Conservation (phyloP, 2,888 invertebrate genomes). For the Perdita meconis region DNA sequence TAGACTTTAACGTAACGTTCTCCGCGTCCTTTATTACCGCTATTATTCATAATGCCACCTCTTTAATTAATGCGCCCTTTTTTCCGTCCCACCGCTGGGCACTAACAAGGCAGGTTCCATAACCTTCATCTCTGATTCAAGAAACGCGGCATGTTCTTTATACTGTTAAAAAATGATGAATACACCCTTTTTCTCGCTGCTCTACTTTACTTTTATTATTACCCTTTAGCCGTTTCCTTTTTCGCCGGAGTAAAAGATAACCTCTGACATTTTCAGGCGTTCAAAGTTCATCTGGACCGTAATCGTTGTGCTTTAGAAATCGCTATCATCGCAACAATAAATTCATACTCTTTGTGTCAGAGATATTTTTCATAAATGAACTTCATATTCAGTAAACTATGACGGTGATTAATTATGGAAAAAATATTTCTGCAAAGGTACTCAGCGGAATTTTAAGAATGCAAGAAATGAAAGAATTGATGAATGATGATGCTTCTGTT, state of each 20-base stretch:
- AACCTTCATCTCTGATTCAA: slow-evolving; percentile 43
- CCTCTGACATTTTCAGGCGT: slow-evolving; percentile 15
- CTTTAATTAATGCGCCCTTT: slow-evolving; percentile 53
- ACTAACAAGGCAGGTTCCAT: slow-evolving; percentile 47
- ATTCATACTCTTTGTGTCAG: too few relatives aligned
- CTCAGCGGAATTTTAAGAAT: too few relatives aligned
- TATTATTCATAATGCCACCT: slow-evolving; percentile 57
- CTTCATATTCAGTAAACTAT: too few relatives aligned
- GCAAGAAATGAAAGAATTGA: too few relatives aligned
- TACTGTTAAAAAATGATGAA: slow-evolving; percentile 40
- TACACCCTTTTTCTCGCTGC: slow-evolving; percentile 21
- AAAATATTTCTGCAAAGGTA: too few relatives aligned
- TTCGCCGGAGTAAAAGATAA: slow-evolving; percentile 11
- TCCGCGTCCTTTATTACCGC: slow-evolving; percentile 49
- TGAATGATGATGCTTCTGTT: too few relatives aligned
- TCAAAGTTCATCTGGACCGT: neutral
- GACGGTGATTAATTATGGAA: too few relatives aligned
- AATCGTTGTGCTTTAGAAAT: neutral
- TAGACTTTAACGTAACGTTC: slow-evolving; percentile 37
- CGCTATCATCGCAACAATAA: neutral
- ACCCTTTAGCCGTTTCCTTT: neutral
- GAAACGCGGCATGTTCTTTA: slow-evolving; percentile 43
- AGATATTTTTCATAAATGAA: too few relatives aligned
- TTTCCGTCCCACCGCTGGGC: slow-evolving; percentile 15
- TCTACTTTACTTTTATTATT: slow-evolving; percentile 17